phyloP scores from a whole-genome alignment of 2,888 invertebrate species.

The Pocota personata region DNA sequence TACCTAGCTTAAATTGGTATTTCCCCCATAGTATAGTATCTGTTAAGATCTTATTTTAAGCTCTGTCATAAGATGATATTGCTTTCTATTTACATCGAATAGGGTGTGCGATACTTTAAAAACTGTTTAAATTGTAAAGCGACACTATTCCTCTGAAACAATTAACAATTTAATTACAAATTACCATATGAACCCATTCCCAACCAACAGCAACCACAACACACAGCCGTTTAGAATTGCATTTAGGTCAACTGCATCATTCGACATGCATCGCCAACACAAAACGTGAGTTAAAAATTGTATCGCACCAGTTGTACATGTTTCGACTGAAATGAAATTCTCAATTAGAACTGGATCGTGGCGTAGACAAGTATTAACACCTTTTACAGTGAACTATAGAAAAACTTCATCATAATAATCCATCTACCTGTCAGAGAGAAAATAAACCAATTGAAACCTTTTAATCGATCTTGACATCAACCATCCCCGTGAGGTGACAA shows the following conservation, averaged over 20 bases:
- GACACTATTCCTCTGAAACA: constrained; percentile 25
- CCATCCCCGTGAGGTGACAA: background rate
- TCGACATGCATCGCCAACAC: constrained; percentile 70
- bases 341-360: constrained; percentile 21
- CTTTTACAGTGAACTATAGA: constrained; percentile 24
- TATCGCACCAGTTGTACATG: constrained; percentile 32
- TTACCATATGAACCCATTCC: constrained; percentile 43
- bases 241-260: constrained; percentile 68
- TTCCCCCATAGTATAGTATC: no score
- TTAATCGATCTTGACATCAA: background rate
- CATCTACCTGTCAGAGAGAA: constrained; percentile 11
- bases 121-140: constrained; percentile 20
- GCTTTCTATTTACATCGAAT: background rate
- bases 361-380: constrained; percentile 27
- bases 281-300: constrained; percentile 57
- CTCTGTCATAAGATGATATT: no score
- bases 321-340: constrained; percentile 34
- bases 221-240: constrained; percentile 47
- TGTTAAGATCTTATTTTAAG: no score
- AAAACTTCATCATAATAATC: background rate
- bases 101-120: background rate
- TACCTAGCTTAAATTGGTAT: no score
- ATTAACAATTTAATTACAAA: constrained; percentile 59
- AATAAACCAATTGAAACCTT: constrained; percentile 9
- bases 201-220: constrained; percentile 10